Base-by-base conservation (phyloP, 2,888 invertebrate species). In the Cataglyphis cursor region DNA sequence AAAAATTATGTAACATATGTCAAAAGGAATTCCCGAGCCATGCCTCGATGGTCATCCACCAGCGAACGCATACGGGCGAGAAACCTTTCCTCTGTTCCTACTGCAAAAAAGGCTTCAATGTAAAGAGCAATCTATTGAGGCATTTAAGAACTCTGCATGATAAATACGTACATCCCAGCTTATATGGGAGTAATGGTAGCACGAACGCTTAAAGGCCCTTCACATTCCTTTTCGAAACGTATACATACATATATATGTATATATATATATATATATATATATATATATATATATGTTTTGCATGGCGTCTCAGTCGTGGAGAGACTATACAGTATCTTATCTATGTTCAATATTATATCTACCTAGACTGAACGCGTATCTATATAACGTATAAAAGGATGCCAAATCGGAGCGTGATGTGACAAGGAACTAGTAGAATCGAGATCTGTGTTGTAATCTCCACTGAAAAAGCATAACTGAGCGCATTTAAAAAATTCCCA, bases 21-120 rank as follows among this genome's bases (percentile, higher is more conserved):
- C 96, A 96, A 94, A 97, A 97, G 95, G 96, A 96, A 88, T 97
- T 97, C 95, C 97, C 97, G 82, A 97, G 97, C 76, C 97, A 97
- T 94, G 97, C 97, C 76, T 97, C 97, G 82, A 97, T 97, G 97
- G 96, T 97, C 84, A 97, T 97, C 92, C 97, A 97, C 94, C 96
- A 96, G 95, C 95, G 97, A 91, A 97, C 97, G 48, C 97, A 97
- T 92, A 97, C 97, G 90, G 97, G 97, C 95, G 97, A 97, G 94
- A 96, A 96, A 78, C 97, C 97, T 21, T 97, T 97, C 95, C 96
- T 96, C 70, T 97, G 97, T 95, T 97, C 97, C 28, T 96, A 96
- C 70, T 97, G 97, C 95, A 96, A 96, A 95, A 97, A 97, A 93
- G 97, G 97, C 3, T 97, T 97, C 95, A 97, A 97, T 95, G 97